Conservation (phyloP, 2,888 invertebrate genomes). For the Drosophila pseudotakahashii region DNA sequence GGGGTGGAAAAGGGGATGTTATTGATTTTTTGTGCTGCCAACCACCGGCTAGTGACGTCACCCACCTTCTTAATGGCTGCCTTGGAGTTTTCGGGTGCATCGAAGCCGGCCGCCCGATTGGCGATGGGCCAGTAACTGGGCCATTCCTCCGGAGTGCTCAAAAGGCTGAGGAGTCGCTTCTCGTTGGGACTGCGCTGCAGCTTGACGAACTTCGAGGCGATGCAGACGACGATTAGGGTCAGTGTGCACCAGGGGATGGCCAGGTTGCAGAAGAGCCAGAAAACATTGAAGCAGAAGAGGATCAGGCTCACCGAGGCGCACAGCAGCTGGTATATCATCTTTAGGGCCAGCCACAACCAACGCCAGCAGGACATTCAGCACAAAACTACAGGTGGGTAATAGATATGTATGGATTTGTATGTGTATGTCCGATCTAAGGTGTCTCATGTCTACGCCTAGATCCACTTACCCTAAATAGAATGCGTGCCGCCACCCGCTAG, state of each 20-base stretch:
- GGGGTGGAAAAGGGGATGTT: constrained; percentile 48
- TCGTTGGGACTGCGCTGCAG: constrained; percentile 81
- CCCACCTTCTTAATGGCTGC: constrained; percentile 83
- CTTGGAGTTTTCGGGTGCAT: constrained; percentile 84
- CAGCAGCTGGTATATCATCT: constrained; percentile 83
- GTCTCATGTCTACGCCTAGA: constrained; percentile 28
- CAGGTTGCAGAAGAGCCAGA: constrained; percentile 83
- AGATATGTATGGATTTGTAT: constrained; percentile 11
- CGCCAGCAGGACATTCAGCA: constrained; percentile 81
- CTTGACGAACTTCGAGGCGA: constrained; percentile 84
- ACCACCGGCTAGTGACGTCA: constrained; percentile 52
- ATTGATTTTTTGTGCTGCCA: constrained; percentile 62
- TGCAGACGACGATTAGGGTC: constrained; percentile 80
- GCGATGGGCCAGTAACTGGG: constrained; percentile 84
- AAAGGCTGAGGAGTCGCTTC: constrained; percentile 77
- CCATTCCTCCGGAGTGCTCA: constrained; percentile 81
- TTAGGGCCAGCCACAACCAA: constrained; percentile 79
- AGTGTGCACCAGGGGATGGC: constrained; percentile 84
- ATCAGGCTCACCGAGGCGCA: constrained; percentile 81
- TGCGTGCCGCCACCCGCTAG: constrained; percentile 50
- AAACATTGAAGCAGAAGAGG: constrained; percentile 82
- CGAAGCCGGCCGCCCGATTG: constrained; percentile 83
- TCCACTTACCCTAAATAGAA: constrained; percentile 64
- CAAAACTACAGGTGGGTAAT: constrained; percentile 18
- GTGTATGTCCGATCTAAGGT: constrained; percentile 48